Evolutionary conservation across 2,797 vertebrate species (phyloP).

Genomic region (Helicolenus hilgendorfi): DNA sequence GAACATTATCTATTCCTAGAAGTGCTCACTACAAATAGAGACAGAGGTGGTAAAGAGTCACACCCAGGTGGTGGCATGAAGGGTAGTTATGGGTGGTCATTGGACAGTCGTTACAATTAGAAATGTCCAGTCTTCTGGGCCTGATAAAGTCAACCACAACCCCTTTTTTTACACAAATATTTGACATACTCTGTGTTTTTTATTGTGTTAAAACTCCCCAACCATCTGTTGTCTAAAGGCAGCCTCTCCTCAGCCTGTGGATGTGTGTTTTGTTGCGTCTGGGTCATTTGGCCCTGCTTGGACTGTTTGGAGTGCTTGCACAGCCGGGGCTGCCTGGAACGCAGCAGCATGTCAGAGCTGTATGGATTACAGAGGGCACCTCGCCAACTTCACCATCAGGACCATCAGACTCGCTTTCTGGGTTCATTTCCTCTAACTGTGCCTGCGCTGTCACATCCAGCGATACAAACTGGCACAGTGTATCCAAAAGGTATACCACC

Average conservation of each 20-base stretch:
- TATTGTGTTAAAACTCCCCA: neutral
- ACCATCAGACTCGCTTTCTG: conserved; percentile 47
- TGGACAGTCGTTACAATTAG: neutral
- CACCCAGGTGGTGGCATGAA: neutral
- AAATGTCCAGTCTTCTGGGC: neutral
- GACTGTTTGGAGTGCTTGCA: conserved; percentile 22
- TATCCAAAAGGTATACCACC: neutral
- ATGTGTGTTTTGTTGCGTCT: conserved; percentile 29
- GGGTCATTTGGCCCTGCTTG: conserved; percentile 31
- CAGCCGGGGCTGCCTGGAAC: conserved; percentile 39
- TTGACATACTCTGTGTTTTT: neutral
- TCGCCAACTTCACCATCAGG: conserved; percentile 54
- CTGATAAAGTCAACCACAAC: neutral
- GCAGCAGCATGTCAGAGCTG: conserved; percentile 41
- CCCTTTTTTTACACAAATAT: neutral
- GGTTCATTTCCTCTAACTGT: conserved; percentile 60
- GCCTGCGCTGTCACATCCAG: conserved; percentile 32
- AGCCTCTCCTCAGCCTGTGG: neutral
- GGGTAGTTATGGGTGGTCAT: neutral
- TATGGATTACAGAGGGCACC: conserved; percentile 55
- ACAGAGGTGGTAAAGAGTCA: neutral
- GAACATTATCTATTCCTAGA: too few species aligned
- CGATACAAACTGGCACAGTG: conserved; percentile 23
- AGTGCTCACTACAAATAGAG: neutral
- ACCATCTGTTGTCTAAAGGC: conserved; percentile 28